Conservation (phyloP, 2,797 vertebrate species). For the Labeo calbasu region DNA sequence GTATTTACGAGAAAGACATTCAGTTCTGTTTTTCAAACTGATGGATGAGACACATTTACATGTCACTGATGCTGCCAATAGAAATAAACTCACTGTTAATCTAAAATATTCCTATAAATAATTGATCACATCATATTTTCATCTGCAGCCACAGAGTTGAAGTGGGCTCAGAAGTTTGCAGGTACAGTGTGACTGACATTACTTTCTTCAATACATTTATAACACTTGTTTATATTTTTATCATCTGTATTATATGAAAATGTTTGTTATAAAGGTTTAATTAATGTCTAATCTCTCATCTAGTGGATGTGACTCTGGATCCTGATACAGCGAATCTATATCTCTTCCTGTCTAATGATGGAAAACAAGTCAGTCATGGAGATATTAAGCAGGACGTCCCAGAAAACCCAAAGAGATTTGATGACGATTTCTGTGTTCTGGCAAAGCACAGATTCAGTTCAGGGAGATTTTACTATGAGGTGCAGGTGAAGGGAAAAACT, state of each 20-base stretch:
- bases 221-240: not conserved
- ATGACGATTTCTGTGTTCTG: not conserved
- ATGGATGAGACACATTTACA: too few species aligned
- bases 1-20: too few species aligned
- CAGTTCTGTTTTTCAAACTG: too few species aligned
- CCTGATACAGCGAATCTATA: not conserved
- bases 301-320: constrained; percentile 32
- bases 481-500: too few species aligned
- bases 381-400: not conserved
- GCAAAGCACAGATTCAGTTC: not conserved
- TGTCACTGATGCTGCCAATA: not conserved
- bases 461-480: too few species aligned
- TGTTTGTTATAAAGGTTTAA: not conserved
- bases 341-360: constrained; percentile 10
- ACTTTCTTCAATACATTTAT: not conserved
- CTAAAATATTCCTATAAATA: not conserved
- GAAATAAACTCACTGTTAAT: not conserved
- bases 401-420: constrained; percentile 6
- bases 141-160: not conserved
- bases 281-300: constrained; percentile 14
- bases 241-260: not conserved
- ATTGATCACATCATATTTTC: not conserved
- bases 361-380: not conserved
- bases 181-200: not conserved
- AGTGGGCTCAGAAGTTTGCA: not conserved